Percentiles rank a stretch among this genome's conserved stretches.
Evolutionary conservation across 2,113 vertebrate species (phyloP).

Genomic region (Aptenodytes patagonicus): DNA sequence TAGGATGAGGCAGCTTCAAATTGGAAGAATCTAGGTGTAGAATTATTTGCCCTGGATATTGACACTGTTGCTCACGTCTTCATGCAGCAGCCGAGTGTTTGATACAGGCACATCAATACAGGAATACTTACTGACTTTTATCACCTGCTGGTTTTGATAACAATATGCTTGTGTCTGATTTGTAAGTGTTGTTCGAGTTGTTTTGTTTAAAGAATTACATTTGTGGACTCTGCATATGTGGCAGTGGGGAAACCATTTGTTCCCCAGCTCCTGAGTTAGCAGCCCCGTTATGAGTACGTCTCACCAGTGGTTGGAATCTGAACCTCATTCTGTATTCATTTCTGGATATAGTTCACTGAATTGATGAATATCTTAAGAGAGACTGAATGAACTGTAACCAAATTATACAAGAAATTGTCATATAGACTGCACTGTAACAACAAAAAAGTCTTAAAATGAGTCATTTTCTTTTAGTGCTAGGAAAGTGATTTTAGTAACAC

Average conservation of each 20-base stretch:
- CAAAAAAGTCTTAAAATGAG: background rate
- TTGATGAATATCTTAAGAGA: background rate
- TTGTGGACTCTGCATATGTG: background rate
- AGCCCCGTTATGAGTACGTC: fast-evolving
- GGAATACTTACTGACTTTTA: background rate
- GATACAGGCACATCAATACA: background rate
- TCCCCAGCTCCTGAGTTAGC: background rate
- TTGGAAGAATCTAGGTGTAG: background rate
- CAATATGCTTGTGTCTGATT: background rate
- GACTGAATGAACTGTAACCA: background rate
- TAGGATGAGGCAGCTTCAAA: background rate
- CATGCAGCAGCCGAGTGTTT: background rate
- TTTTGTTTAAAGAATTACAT: background rate
- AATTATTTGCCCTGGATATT: background rate
- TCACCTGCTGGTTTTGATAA: background rate
- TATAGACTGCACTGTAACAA: background rate
- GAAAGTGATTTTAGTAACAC: background rate
- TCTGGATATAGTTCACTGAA: background rate
- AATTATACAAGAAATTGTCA: background rate
- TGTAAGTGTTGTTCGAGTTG: background rate
- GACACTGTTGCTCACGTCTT: background rate
- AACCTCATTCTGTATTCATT: background rate
- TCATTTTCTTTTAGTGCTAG: background rate
- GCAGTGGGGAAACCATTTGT: background rate
- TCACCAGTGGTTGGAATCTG: background rate